Evolutionary conservation across 2,113 vertebrate species (phyloP), one percentile per base, ranked within the genome.

Genomic region (Ophiodon elongatus): DNA sequence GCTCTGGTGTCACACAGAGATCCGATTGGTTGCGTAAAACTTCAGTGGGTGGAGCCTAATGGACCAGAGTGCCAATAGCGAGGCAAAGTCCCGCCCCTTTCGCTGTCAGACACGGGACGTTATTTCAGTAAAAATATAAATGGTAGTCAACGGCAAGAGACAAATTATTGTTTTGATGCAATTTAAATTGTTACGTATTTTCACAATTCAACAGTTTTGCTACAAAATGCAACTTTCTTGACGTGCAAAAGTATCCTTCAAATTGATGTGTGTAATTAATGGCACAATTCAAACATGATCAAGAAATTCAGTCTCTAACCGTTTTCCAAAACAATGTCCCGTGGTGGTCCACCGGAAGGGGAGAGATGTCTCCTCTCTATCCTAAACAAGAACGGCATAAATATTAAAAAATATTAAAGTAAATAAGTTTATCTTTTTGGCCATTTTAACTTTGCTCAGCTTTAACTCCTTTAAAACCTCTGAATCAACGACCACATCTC

Each of bases 31-130:
- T 3, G 60, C 82, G 47, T n/a, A 31, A 19, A 47, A 66, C 27
- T 47, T 73, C 68, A 56, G 79, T 78, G 59, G 63, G 63, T 1
- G 79, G 75, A 73, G 79, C 67, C 60, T 35, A 60, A 57, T 56
- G 3, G 33, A 72, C 8, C 25, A 2, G 6, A 41, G 33, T 19
- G 27, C 13, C 57, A 8, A 59, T 29, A 19, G 27, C 31, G 52
- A 56, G n/a, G 27, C 25, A 0, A 59, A 59, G 56, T 59, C 25
- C 25, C 56, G 6, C 56, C 25, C 13, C 56, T 57, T 29, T 27
- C 56, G 13, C 25, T 27, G 56, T 27, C 25, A 7, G 10, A 27
- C 13, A 14, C 6, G 11, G 54, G 54, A 57, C 54, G 1, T 57
- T 57, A 1, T 14, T 29, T 57, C 4, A 4, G n/a, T 11, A 57